phyloP scores from a whole-genome alignment of 2,797 vertebrate genomes.

The Brachyrhaphis roseni region DNA sequence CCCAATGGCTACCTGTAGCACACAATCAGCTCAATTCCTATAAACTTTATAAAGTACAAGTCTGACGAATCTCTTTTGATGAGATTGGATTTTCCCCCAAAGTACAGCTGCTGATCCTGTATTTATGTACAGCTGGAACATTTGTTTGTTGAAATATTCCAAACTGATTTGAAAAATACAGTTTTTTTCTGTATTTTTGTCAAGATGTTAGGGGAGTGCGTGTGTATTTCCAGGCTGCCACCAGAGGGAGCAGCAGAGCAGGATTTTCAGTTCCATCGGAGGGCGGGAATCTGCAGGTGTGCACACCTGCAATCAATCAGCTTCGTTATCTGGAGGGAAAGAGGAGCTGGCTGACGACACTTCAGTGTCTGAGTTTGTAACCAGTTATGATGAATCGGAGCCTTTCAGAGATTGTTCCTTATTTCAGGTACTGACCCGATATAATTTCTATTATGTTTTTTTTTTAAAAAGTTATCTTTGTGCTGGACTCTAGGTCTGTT shows the following conservation, averaged over 20 bases:
- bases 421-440: background rate
- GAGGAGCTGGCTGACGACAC: background rate
- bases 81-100: background rate
- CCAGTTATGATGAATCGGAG: background rate
- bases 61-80: background rate
- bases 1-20: background rate
- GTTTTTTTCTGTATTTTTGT: no score
- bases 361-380: background rate
- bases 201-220: background rate
- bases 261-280: background rate
- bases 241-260: background rate
- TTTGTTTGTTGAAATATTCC: background rate
- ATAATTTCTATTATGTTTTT: background rate
- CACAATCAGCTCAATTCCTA: background rate
- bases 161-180: background rate
- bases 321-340: background rate
- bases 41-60: background rate
- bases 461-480: background rate
- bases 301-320: background rate
- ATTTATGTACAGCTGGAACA: background rate
- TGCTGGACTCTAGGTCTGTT: background rate
- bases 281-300: background rate
- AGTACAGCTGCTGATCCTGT: background rate
- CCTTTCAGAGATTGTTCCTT: background rate
- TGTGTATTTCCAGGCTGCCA: background rate